Base-by-base conservation (phyloP, 2,113 vertebrate species). In the Ptilonorhynchus violaceus region DNA sequence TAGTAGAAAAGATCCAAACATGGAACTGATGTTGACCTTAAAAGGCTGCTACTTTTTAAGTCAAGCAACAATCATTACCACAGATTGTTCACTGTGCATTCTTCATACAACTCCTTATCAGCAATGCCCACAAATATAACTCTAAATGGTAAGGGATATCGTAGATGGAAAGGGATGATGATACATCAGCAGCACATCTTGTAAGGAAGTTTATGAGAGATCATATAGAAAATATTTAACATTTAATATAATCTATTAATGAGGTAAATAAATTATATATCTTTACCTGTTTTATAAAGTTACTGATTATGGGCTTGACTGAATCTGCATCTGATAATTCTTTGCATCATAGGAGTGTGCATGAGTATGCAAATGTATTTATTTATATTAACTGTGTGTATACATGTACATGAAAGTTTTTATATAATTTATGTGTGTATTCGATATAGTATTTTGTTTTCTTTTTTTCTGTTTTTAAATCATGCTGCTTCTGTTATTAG, bases 1-100 rank as follows among this genome's bases (percentile, higher is more conserved):
- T 41, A 74, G 46, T 69, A 92, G 85, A 88, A 92, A 75, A 67
- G 93, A 93, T 92, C 92, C 94, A 96, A 97, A 95, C 91, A 94
- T 75, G 70, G 84, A 88, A 72, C 78, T 73, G 37, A 58, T 66
- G 88, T 67, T 96, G 83, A 42, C 84, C 93, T 95, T 96, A 93
- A 94, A 96, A 96, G 92, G 85, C 82, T 84, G 6, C 15, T 66
- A 25, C 59, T 95, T 81, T 90, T 91, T 79, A 94, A 85, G 69
- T 63, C 47, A 66, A 88, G n/a, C 46, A 60, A 66, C 64, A 78
- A 80, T 72, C 46, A 46, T 83, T 94, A 58, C 62, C 58, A 41
- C 62, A 64, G 78, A 95, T 92, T 58, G 95, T 94, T 95, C 62
- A 8, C 42, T 70, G 49, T 78, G 30, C 53, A 73, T 95, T 85